Conservation (phyloP, 2,797 vertebrate genomes). For the Rhinichthys osculus region DNA sequence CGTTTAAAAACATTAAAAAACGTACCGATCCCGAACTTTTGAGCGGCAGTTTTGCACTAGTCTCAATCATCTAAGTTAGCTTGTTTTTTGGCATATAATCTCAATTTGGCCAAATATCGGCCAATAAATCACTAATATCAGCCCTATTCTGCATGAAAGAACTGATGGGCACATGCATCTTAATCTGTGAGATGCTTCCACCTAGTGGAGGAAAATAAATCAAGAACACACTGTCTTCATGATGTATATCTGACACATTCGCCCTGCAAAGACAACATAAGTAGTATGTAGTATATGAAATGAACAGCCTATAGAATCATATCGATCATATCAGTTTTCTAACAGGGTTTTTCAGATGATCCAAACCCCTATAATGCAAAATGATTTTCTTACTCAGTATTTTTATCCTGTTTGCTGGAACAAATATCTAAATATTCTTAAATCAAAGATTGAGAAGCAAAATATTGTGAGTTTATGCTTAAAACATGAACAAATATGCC, state of each 20-base stretch:
- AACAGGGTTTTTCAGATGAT: background rate
- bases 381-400: background rate
- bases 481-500: background rate
- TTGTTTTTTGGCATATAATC: background rate
- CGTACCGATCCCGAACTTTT: too few relatives aligned
- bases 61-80: background rate
- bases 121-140: constrained; percentile 16
- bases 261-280: background rate
- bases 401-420: background rate
- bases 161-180: background rate
- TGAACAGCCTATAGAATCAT: background rate
- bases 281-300: background rate
- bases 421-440: background rate
- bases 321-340: background rate
- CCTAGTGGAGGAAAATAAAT: constrained; percentile 1
- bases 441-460: background rate
- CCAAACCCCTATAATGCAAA: background rate
- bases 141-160: background rate
- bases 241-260: background rate
- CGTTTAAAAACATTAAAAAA: too few relatives aligned
- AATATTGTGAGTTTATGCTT: background rate
- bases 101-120: constrained; percentile 33
- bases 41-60: background rate
- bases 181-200: constrained; percentile 14
- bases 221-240: background rate